phyloP scores from a whole-genome alignment of 2,888 invertebrate species.

The Dione vanillae region DNA sequence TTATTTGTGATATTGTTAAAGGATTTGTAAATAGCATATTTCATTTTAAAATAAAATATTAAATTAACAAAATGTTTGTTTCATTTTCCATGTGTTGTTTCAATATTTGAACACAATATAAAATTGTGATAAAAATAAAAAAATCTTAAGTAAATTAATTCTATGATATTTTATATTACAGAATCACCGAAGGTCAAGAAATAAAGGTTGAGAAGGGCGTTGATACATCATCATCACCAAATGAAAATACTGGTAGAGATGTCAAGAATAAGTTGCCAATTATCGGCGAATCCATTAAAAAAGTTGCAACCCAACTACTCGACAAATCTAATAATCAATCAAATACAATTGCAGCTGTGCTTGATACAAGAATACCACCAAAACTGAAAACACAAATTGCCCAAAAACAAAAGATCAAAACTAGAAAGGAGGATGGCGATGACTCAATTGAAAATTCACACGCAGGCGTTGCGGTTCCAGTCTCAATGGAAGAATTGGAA shows the following conservation, averaged over 20 bases:
- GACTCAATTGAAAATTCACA: slow-evolving; percentile 81
- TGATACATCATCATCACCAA: slow-evolving; percentile 45
- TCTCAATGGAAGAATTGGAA: slow-evolving; percentile 86
- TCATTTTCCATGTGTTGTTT: not conserved
- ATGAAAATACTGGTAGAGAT: slow-evolving; percentile 63
- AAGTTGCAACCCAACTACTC: slow-evolving; percentile 83
- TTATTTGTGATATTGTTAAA: slow-evolving; percentile 2
- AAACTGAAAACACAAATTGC: slow-evolving; percentile 83
- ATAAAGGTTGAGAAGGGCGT: slow-evolving; percentile 32
- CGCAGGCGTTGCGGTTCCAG: slow-evolving; percentile 87
- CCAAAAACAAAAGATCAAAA: slow-evolving; percentile 73
- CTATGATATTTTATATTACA: slow-evolving; percentile 15
- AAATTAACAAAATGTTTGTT: not conserved
- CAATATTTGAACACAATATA: too few relatives aligned
- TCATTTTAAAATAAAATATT: slow-evolving; percentile 46
- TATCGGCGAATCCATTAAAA: slow-evolving; percentile 84
- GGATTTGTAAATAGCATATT: slow-evolving; percentile 49
- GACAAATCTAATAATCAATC: slow-evolving; percentile 71
- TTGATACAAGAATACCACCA: slow-evolving; percentile 86
- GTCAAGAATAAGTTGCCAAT: slow-evolving; percentile 71
- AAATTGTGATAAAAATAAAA: not conserved
- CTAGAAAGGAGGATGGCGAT: slow-evolving; percentile 68
- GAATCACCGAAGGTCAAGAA: slow-evolving; percentile 3
- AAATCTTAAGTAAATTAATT: too few relatives aligned
- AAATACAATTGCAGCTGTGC: slow-evolving; percentile 68